Evolutionary conservation across 2,113 vertebrate species (phyloP).

Genomic region (Perca fluviatilis): DNA sequence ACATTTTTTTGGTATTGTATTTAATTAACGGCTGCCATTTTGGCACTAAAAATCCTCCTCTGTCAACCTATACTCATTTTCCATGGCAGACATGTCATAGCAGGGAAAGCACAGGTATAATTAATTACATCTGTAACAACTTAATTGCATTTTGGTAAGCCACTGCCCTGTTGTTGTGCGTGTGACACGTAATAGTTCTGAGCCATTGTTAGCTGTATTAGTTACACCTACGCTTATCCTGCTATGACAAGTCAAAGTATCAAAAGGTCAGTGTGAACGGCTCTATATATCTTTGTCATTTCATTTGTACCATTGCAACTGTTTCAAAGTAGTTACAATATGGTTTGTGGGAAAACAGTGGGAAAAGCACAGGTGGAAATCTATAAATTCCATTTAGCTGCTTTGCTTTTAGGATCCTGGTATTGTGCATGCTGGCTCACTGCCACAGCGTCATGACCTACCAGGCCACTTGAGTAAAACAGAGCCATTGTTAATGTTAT

Average conservation of each 20-base stretch:
- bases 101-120: background rate
- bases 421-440: background rate
- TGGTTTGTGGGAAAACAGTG: background rate
- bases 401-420: background rate
- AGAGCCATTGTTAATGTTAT: background rate
- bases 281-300: background rate
- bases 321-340: background rate
- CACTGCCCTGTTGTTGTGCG: background rate
- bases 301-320: background rate
- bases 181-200: background rate
- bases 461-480: background rate
- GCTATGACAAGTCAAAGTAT: conserved; percentile 4
- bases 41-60: background rate
- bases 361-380: background rate
- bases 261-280: background rate
- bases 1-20: background rate
- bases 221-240: conserved; percentile 1
- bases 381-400: background rate
- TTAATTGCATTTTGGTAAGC: conserved; percentile 9
- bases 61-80: background rate
- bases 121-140: background rate
- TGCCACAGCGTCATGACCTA: background rate
- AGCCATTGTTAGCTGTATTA: background rate
- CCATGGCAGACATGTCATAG: background rate
- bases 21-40: background rate